Conservation (phyloP, 2,888 invertebrate species). For the Protula sp. region DNA sequence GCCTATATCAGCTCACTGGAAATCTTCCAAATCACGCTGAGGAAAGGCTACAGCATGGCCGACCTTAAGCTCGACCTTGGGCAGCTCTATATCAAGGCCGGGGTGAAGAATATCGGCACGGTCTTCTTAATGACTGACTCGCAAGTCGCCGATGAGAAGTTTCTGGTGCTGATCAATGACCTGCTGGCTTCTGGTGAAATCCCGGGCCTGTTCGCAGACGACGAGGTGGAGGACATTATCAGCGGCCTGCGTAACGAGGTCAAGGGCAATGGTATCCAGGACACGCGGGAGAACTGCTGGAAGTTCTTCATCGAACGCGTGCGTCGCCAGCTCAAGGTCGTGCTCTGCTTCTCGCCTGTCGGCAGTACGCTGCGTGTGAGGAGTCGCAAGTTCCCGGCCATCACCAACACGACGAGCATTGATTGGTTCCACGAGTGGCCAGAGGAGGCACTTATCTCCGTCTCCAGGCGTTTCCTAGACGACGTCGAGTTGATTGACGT, state of each 20-base stretch:
- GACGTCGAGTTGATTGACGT: slow-evolving; percentile 75
- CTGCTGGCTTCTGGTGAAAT: slow-evolving; percentile 92
- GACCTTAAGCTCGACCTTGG: slow-evolving; percentile 84
- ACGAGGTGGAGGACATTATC: slow-evolving; percentile 91
- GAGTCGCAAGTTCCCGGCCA: slow-evolving; percentile 90
- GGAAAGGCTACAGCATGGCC: slow-evolving; percentile 69
- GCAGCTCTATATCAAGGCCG: slow-evolving; percentile 81
- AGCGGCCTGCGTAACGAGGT: slow-evolving; percentile 64
- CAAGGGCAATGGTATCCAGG: slow-evolving; percentile 74
- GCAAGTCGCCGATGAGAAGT: slow-evolving; percentile 91
- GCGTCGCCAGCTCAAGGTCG: slow-evolving; percentile 69
- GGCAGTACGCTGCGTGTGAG: slow-evolving; percentile 86
- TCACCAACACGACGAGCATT: slow-evolving; percentile 89
- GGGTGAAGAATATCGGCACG: slow-evolving; percentile 86
- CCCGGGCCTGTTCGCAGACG: slow-evolving; percentile 89
- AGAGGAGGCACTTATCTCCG: slow-evolving; percentile 90
- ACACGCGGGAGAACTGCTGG: slow-evolving; percentile 94
- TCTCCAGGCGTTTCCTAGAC: slow-evolving; percentile 80
- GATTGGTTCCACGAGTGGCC: slow-evolving; percentile 99
- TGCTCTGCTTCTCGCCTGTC: slow-evolving; percentile 95
- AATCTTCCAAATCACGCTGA: slow-evolving; percentile 67
- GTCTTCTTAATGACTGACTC: slow-evolving; percentile 98
- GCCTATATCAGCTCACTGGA: slow-evolving; percentile 91
- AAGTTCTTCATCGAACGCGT: slow-evolving; percentile 95
- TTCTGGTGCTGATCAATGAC: slow-evolving; percentile 90